phyloP scores from a whole-genome alignment of 2,888 invertebrate genomes.

The Metallyticus violacea region DNA sequence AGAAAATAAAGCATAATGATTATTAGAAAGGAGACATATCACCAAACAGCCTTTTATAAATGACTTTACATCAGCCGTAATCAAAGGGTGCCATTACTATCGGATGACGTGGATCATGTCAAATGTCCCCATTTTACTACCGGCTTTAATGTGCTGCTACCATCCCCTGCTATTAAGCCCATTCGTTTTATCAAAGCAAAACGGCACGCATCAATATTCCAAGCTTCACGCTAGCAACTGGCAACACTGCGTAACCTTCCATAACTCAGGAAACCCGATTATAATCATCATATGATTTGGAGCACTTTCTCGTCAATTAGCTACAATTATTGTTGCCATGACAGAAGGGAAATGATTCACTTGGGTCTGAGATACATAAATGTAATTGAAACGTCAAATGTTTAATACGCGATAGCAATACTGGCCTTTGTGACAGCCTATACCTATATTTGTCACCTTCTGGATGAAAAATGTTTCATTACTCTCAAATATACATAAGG shows the following conservation, averaged over 20 bases:
- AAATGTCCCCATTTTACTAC: not conserved
- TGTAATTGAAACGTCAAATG: not conserved
- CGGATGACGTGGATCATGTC: not conserved
- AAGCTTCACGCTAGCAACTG: not conserved
- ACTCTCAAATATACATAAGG: too few relatives aligned
- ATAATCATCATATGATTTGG: not conserved
- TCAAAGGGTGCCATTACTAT: not conserved
- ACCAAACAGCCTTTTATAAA: too few relatives aligned
- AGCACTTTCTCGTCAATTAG: not conserved
- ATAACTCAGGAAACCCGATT: not conserved
- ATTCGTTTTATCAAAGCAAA: not conserved
- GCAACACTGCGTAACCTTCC: not conserved
- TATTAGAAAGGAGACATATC: too few relatives aligned
- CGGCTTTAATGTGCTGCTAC: not conserved
- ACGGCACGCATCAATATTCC: not conserved
- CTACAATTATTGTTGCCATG: not conserved
- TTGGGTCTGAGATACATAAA: not conserved
- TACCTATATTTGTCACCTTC: too few relatives aligned
- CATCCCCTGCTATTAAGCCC: not conserved
- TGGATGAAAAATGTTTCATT: too few relatives aligned
- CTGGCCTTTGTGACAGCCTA: too few relatives aligned
- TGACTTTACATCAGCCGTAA: too few relatives aligned
- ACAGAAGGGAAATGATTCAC: too few relatives aligned
- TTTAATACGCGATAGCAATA: not conserved
- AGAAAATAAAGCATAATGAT: too few relatives aligned